These are phyloP conservation scores for Embiotoca jacksoni DNA, from an alignment of 2,113 vertebrate genomes.

Conservation along the genomic window DNA sequence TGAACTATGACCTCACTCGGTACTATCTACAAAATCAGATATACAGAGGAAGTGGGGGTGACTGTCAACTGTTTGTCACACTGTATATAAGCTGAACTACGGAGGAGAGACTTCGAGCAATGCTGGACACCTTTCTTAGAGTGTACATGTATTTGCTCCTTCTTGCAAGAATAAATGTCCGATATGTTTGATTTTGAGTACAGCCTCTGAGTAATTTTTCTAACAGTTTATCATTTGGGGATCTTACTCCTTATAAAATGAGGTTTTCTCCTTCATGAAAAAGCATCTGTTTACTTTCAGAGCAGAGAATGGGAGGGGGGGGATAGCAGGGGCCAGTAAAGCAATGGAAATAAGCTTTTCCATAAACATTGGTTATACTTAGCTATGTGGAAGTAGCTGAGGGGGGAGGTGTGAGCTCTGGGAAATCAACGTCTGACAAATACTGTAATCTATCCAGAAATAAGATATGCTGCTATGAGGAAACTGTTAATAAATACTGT, in stretches of 20 bases:
- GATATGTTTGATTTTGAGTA: no score
- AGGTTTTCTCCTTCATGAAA: not conserved
- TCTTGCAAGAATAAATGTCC: no score
- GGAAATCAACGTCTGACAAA: not conserved
- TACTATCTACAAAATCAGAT: no score
- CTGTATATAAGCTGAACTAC: no score
- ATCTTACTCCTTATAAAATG: not conserved
- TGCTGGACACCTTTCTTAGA: no score
- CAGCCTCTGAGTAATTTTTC: no score
- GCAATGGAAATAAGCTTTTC: conserved; percentile 1
- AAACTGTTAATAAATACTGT: not conserved
- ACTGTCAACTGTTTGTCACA: no score
- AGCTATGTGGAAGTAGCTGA: not conserved
- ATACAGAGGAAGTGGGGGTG: no score
- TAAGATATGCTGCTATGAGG: not conserved
- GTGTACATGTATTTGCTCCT: no score
- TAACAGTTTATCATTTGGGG: no score
- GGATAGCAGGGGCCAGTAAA: not conserved
- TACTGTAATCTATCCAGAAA: not conserved
- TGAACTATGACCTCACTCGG: no score
- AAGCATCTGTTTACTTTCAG: not conserved
- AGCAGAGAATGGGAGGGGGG: not conserved
- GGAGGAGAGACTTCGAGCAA: no score
- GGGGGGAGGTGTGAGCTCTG: not conserved
- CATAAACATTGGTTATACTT: conserved; percentile 5